These are phyloP conservation scores for Lamellibrachia columna DNA, from an alignment of 2,888 invertebrate genomes.

Conservation along the genomic window DNA sequence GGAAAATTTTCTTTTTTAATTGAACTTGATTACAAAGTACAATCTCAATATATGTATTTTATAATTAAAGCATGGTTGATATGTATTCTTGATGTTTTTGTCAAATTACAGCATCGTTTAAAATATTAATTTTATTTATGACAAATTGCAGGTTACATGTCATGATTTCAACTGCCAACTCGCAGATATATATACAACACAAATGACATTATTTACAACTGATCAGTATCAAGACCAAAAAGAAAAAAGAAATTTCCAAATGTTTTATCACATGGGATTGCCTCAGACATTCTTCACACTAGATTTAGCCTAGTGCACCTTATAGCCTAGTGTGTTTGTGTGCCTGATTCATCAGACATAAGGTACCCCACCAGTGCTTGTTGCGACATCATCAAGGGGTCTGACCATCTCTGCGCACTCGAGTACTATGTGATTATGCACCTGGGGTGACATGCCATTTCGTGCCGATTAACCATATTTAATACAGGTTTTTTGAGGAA, in stretches of 20 bases:
- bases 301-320: neutral
- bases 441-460: neutral
- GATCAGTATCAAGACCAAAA: neutral
- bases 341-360: neutral
- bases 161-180: no score
- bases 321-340: neutral
- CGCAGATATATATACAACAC: no score
- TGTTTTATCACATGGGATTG: neutral
- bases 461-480: neutral
- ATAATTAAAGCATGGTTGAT: no score
- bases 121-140: no score
- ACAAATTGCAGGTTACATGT: no score
- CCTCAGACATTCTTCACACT: neutral
- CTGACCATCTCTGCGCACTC: neutral
- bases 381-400: neutral
- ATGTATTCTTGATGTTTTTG: no score
- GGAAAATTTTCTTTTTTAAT: no score
- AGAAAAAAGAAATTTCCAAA: neutral
- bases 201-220: neutral
- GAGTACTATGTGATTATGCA: neutral
- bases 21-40: no score
- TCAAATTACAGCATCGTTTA: no score
- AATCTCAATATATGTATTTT: no score
- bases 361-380: neutral
- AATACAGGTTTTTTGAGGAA: no score